Evolutionary conservation across 1,140 invertebrate genomes (phyloP).

Genomic region (Heliconius melpomene): DNA sequence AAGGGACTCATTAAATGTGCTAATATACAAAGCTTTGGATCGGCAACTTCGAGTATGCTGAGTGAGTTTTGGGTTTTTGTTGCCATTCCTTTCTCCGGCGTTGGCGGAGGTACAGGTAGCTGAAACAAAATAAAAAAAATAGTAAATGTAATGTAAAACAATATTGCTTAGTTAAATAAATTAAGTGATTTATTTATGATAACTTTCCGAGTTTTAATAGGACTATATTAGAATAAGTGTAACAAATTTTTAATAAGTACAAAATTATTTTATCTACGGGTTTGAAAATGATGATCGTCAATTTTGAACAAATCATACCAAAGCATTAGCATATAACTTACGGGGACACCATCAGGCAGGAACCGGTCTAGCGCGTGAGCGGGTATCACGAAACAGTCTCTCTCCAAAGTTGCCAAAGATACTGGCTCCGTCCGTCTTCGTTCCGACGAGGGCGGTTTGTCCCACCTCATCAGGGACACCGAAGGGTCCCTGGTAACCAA

Average conservation of each 20-base stretch:
- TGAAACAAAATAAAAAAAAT: slow-evolving; percentile 37
- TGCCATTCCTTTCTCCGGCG: slow-evolving; percentile 82
- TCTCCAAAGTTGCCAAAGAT: slow-evolving; percentile 88
- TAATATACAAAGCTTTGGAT: slow-evolving; percentile 92
- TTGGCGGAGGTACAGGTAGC: slow-evolving; percentile 79
- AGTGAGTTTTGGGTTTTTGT: slow-evolving; percentile 83
- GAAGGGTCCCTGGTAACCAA: slow-evolving; percentile 73
- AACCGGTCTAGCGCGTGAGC: slow-evolving; percentile 92
- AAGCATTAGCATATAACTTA: slow-evolving; percentile 71
- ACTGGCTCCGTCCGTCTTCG: slow-evolving; percentile 83
- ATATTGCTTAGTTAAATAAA: too few species aligned
- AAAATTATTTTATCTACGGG: too few species aligned
- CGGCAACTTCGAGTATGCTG: slow-evolving; percentile 91
- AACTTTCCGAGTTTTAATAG: too few species aligned
- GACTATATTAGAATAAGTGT: too few species aligned
- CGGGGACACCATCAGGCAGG: slow-evolving; percentile 92
- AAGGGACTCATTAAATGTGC: slow-evolving; percentile 94
- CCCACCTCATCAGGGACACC: slow-evolving; percentile 76
- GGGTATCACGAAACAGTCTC: slow-evolving; percentile 95
- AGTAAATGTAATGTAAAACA: not conserved
- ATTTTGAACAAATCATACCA: not conserved
- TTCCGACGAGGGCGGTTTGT: slow-evolving; percentile 63
- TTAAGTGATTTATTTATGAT: too few species aligned
- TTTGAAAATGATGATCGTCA: not conserved
- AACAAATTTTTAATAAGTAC: too few species aligned